Evolutionary conservation across 1,140 invertebrate species (phyloP).

Genomic region (Harpegnathos saltator): DNA sequence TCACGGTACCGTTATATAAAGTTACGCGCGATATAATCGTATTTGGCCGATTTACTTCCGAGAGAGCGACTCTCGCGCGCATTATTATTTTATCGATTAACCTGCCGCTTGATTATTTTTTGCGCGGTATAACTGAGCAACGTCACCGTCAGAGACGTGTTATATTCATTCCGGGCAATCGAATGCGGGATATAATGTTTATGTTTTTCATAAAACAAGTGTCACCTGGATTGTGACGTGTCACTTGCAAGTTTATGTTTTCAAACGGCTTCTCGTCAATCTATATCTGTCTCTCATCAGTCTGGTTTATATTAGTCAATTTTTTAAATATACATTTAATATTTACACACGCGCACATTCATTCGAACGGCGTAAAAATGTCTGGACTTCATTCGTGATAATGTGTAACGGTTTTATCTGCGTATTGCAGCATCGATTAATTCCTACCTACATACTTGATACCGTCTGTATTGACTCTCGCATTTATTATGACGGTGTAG

Average conservation of each 20-base stretch:
- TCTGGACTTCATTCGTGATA: slow-evolving; percentile 44
- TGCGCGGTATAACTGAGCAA: no score
- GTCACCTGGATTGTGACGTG: background rate
- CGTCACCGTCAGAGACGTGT: no score
- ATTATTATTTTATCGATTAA: no score
- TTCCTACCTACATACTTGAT: background rate
- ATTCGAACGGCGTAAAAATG: background rate
- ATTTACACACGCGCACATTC: background rate
- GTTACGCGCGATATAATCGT: no score
- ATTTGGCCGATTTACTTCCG: no score
- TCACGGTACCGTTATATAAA: background rate
- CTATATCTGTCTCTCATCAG: no score
- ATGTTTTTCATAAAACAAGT: background rate
- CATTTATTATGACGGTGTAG: background rate
- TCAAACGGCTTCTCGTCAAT: background rate
- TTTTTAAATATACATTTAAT: slow-evolving; percentile 5
- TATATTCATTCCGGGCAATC: no score
- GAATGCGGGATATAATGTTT: background rate
- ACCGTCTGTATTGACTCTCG: background rate
- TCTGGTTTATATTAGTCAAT: background rate
- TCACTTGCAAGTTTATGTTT: background rate
- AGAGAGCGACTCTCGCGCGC: no score
- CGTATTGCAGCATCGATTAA: slow-evolving; percentile 21
- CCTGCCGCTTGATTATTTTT: no score
- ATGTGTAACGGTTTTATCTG: slow-evolving; percentile 34